Evolutionary conservation across 2,113 vertebrate genomes (phyloP).

Genomic region (Gobius niger): DNA sequence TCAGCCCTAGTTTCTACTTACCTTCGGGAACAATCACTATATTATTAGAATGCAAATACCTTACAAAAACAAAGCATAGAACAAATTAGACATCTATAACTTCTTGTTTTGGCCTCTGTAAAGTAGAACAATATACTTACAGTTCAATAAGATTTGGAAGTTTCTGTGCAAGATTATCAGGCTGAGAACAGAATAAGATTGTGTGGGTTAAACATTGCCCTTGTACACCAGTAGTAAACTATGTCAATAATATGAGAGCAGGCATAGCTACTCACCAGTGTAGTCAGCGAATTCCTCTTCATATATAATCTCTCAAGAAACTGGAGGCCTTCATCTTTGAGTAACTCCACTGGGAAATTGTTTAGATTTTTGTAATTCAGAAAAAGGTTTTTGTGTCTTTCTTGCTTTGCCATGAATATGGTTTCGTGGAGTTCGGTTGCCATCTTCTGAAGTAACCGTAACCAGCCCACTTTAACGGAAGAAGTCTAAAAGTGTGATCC

Average conservation of each 20-base stretch:
- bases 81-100: background rate
- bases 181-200: constrained; percentile 71
- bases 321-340: constrained; percentile 92
- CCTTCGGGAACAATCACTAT: constrained; percentile 96
- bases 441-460: constrained; percentile 73
- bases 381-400: constrained; percentile 95
- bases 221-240: background rate
- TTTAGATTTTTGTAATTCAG: constrained; percentile 92
- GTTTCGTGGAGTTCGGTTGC: constrained; percentile 90
- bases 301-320: constrained; percentile 95
- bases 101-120: background rate
- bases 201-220: background rate
- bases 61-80: constrained; percentile 55
- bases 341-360: constrained; percentile 88
- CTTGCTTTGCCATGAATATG: constrained; percentile 91
- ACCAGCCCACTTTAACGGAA: background rate
- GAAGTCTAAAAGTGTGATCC: background rate
- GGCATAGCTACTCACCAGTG: constrained; percentile 72
- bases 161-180: constrained; percentile 96
- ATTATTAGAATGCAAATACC: constrained; percentile 97
- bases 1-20: constrained; percentile 55
- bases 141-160: constrained; percentile 97
- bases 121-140: constrained; percentile 78
- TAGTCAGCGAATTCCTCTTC: constrained; percentile 95
- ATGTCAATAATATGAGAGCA: background rate